A percentile compares a stretch with the other conserved stretches of the same genome.
phyloP scores from a whole-genome alignment of 2,113 vertebrate genomes.

The Toxostoma redivivum region DNA sequence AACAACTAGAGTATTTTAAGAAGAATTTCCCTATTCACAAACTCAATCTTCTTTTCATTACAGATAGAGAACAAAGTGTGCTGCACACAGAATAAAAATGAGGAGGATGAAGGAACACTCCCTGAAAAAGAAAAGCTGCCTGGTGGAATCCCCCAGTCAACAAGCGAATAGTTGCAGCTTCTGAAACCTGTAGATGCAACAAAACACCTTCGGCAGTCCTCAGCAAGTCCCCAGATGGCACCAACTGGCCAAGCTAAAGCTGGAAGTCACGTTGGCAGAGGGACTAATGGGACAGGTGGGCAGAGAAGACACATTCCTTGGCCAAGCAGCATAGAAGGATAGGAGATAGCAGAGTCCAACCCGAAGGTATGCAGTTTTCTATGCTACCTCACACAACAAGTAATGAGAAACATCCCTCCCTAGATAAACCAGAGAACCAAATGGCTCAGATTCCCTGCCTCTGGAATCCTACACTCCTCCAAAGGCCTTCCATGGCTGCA shows the following conservation, averaged over 20 bases:
- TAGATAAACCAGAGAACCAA: neutral
- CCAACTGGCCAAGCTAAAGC: neutral
- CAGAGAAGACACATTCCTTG: neutral
- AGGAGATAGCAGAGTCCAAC: neutral
- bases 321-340: neutral
- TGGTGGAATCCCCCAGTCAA: neutral
- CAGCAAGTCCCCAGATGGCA: neutral
- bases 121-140: neutral
- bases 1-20: conserved; percentile 18
- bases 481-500: neutral
- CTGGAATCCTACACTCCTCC: neutral
- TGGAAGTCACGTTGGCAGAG: neutral
- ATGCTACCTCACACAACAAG: neutral
- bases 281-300: neutral
- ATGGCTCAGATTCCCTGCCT: neutral
- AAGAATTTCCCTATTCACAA: conserved; percentile 36
- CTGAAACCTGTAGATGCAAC: neutral
- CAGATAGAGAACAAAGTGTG: conserved; percentile 13
- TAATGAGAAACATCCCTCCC: neutral
- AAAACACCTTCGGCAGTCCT: neutral
- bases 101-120: conserved; percentile 31
- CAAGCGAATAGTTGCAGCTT: neutral
- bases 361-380: neutral
- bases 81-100: conserved; percentile 48
- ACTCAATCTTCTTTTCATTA: conserved; percentile 43